Evolutionary conservation across 2,113 vertebrate genomes (phyloP), one percentile per base, ranked within the genome.

Genomic region (Poicephalus gulielmi): DNA sequence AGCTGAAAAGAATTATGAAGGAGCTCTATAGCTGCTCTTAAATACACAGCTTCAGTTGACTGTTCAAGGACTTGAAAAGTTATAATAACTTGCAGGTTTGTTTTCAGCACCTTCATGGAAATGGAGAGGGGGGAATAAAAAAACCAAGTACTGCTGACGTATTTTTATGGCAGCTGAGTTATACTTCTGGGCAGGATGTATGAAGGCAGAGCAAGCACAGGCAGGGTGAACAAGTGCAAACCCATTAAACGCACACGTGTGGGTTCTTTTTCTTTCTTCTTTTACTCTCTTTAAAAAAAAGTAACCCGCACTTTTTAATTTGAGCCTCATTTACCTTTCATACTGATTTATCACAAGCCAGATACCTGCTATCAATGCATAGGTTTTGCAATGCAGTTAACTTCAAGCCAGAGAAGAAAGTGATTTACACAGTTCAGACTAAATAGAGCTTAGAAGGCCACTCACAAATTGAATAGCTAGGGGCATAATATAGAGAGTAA

Each of bases 141-240:
- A 55, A 23, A 24, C 24, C 37, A 39, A 24, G 13, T 24, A 35
- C 57, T 59, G 33, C 67, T 95, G 88, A 83, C 1, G 1, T 62
- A 64, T 69, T 94, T 93, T 82, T 83, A 74, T 91, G 88, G 80
- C 86, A 96, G 83, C 69, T 47, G 35, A 90, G 13, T 76, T 91
- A 24, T 3, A 76, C 44, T 91, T 82, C 49, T 53, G 88, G 55
- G 77, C 70, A 33, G 33, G 41, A 85, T 69, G 88, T 92, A 84
- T 43, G 86, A 84, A 92, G 47, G 89, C 24, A 94, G 73, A 94
- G 55, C 88, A 93, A 88, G 92, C 78, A 90, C 2, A 0, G 88
- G 63, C 83, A 95, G 44, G 66, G 69, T 78, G 86, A 95, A 89
- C 83, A 92, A 89, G 74, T 73, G 66, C 89, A 92, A 94, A 82